Conservation (phyloP, 2,888 invertebrate species). For the Lepidochitona cinerea region DNA sequence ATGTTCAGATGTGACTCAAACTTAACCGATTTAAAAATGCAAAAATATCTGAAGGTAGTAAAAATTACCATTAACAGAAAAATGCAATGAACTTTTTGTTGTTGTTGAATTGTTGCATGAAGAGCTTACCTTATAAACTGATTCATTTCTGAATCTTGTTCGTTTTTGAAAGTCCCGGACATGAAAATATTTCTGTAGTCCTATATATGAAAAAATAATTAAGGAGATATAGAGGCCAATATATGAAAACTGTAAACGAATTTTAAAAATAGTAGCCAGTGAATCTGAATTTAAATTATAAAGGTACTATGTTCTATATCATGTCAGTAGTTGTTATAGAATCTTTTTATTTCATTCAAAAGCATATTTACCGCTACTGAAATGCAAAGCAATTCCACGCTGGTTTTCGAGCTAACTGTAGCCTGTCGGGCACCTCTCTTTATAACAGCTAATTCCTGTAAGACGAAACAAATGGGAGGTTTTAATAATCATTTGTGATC, state of each 20-base stretch:
- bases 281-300: neutral
- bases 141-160: slow-evolving; percentile 39
- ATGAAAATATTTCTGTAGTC: slow-evolving; percentile 41
- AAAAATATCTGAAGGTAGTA: too few relatives aligned
- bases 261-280: too few relatives aligned
- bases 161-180: slow-evolving; percentile 40
- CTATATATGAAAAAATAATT: slow-evolving; percentile 25
- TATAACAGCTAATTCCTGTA: slow-evolving; percentile 63
- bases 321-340: neutral
- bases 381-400: slow-evolving; percentile 61
- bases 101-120: too few relatives aligned
- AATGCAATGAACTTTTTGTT: too few relatives aligned
- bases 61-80: too few relatives aligned
- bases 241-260: too few relatives aligned
- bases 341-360: neutral
- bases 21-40: too few relatives aligned
- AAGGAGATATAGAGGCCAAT: too few relatives aligned
- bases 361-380: slow-evolving; percentile 48
- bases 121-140: slow-evolving; percentile 36
- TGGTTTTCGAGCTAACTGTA: slow-evolving; percentile 56
- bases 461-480: neutral
- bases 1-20: too few relatives aligned
- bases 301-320: neutral
- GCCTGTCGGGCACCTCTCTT: slow-evolving; percentile 46
- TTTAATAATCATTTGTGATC: too few relatives aligned